These are phyloP conservation scores for Melopsittacus undulatus DNA, from an alignment of 2,797 vertebrate species.

Conservation along the genomic window DNA sequence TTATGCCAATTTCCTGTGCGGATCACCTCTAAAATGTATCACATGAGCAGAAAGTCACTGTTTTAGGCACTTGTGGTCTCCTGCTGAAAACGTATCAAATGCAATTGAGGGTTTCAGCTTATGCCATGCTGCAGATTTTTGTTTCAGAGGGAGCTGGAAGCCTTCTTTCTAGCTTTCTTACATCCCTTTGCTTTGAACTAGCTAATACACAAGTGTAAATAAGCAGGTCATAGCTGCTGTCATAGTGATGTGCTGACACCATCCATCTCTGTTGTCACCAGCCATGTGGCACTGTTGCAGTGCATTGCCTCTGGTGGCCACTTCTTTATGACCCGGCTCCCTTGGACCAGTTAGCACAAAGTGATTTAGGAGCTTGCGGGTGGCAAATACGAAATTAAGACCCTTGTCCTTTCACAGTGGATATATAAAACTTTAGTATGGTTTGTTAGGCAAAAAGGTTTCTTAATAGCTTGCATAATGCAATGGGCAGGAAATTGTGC, in stretches of 20 bases:
- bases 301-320: background rate
- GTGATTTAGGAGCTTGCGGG: background rate
- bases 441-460: background rate
- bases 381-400: background rate
- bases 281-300: background rate
- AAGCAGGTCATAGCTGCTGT: background rate
- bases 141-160: background rate
- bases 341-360: background rate
- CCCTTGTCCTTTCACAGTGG: background rate
- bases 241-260: background rate
- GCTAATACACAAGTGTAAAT: background rate
- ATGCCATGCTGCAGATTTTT: background rate
- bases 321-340: background rate
- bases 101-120: background rate
- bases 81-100: background rate
- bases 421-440: background rate
- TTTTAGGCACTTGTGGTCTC: background rate
- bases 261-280: fast-evolving
- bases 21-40: background rate
- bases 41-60: background rate
- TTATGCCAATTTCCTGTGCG: background rate
- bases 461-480: background rate
- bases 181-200: background rate
- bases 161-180: background rate
- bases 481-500: background rate